phyloP scores from a whole-genome alignment of 2,113 vertebrate species.

The Agapornis roseicollis region DNA sequence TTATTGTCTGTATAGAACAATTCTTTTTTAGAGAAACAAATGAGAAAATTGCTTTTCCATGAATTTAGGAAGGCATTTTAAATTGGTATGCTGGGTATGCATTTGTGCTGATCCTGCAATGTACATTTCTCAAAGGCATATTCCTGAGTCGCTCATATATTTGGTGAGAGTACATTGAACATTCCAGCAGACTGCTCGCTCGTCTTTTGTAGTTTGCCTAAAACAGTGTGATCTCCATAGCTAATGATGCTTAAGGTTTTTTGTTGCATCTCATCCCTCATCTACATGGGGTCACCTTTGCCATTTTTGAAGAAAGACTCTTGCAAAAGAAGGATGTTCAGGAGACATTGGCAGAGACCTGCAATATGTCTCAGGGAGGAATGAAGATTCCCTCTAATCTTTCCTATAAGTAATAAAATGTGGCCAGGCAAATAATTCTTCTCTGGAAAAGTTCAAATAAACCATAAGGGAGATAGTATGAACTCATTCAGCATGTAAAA shows the following conservation, averaged over 20 bases:
- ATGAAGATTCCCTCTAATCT: slow-evolving; percentile 10
- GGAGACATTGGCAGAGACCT: neutral
- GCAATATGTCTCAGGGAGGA: neutral
- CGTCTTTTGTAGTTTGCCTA: slow-evolving; percentile 14
- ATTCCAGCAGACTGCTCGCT: neutral
- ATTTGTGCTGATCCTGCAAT: slow-evolving; percentile 20
- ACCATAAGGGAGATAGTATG: neutral
- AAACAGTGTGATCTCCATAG: slow-evolving; percentile 20
- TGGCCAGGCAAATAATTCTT: slow-evolving; percentile 25
- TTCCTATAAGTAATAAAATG: slow-evolving; percentile 33
- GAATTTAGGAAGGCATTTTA: slow-evolving; percentile 3
- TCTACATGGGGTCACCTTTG: slow-evolving; percentile 47
- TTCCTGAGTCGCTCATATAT: neutral
- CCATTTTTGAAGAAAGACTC: slow-evolving; percentile 32
- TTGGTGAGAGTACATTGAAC: slow-evolving; percentile 20
- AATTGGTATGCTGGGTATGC: neutral
- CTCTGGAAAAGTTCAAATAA: slow-evolving; percentile 41
- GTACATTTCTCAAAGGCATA: neutral
- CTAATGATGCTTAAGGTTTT: slow-evolving; percentile 55
- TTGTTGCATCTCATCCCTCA: slow-evolving; percentile 3
- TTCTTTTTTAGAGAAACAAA: neutral
- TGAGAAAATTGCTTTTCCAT: neutral
- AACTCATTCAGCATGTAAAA: slow-evolving; percentile 16
- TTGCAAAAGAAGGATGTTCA: neutral
- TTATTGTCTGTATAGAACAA: neutral